phyloP scores from a whole-genome alignment of 1,140 invertebrate species.

The Drosophila asahinai region DNA sequence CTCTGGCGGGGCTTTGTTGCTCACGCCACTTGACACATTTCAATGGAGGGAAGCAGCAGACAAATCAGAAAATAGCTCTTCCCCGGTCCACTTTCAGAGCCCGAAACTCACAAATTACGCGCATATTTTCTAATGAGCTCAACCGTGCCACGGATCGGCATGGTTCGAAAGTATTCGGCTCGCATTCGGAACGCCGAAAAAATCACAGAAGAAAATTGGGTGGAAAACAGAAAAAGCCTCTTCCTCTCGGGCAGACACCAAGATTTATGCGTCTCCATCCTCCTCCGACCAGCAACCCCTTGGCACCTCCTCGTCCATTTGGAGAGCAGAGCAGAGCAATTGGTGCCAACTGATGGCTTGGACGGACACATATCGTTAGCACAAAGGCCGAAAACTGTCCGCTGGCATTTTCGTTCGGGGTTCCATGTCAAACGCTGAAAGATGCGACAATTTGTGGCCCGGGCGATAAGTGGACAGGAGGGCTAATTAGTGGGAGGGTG shows the following conservation, averaged over 20 bases:
- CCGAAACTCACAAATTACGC: constrained; percentile 74
- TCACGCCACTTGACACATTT: constrained; percentile 78
- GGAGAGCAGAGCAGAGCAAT: constrained; percentile 28
- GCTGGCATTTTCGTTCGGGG: constrained; percentile 42
- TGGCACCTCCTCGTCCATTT: not conserved
- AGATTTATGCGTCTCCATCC: constrained; percentile 53
- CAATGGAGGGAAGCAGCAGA: constrained; percentile 47
- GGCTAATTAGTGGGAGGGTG: constrained; percentile 65
- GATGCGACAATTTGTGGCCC: constrained; percentile 72
- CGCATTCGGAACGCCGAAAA: constrained; percentile 43
- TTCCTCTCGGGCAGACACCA: constrained; percentile 15
- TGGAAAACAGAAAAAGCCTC: constrained; percentile 8
- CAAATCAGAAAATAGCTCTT: constrained; percentile 64
- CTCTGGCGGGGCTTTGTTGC: constrained; percentile 7
- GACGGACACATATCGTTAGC: constrained; percentile 67
- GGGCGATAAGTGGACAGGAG: constrained; percentile 40
- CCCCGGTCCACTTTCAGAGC: constrained; percentile 22
- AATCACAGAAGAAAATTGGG: constrained; percentile 16
- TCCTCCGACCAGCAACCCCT: constrained; percentile 27
- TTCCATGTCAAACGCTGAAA: constrained; percentile 71
- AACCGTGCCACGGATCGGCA: constrained; percentile 67
- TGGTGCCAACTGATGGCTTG: constrained; percentile 66
- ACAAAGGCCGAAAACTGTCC: constrained; percentile 62
- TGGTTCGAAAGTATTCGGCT: constrained; percentile 65
- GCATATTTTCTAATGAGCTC: constrained; percentile 83